These are phyloP conservation scores for Machaerirhynchus nigripectus DNA, from an alignment of 2,113 vertebrate species.

Conservation along the genomic window DNA sequence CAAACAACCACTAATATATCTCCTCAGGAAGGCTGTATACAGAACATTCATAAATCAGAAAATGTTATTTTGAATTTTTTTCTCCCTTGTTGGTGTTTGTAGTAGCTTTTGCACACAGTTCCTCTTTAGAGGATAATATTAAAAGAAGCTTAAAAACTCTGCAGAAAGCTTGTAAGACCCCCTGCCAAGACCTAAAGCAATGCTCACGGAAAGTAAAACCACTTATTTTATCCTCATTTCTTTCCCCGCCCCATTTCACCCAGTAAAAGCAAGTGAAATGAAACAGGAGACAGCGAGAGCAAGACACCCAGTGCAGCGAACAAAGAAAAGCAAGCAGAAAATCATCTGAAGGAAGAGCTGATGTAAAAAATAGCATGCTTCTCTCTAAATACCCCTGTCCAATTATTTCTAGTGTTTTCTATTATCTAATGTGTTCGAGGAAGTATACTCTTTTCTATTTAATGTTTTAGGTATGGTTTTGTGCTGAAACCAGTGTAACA, in stretches of 20 bases:
- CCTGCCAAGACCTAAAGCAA: not conserved
- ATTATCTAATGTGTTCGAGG: not conserved
- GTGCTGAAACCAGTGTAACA: not conserved
- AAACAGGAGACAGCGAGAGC: not conserved
- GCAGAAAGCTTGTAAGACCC: not conserved
- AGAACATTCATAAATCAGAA: not conserved
- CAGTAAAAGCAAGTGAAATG: not conserved
- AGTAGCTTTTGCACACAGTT: not conserved
- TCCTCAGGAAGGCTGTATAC: not conserved
- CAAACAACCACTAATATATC: not conserved
- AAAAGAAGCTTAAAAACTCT: not conserved
- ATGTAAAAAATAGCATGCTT: not conserved
- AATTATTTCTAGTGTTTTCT: not conserved
- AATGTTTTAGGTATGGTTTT: not conserved
- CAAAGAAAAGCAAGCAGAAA: not conserved
- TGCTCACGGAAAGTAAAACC: not conserved
- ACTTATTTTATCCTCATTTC: not conserved
- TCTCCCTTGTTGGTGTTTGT: not conserved
- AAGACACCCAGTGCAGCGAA: not conserved
- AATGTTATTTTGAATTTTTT: not conserved
- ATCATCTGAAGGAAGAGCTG: not conserved
- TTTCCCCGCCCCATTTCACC: not conserved
- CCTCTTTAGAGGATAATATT: not conserved
- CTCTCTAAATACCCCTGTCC: not conserved
- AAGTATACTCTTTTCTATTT: not conserved